A percentile compares a stretch with the other conserved stretches of the same genome.
These are phyloP conservation scores for Choristoneura rosaceana DNA, from an alignment of 2,888 invertebrate species.

Conservation along the genomic window DNA sequence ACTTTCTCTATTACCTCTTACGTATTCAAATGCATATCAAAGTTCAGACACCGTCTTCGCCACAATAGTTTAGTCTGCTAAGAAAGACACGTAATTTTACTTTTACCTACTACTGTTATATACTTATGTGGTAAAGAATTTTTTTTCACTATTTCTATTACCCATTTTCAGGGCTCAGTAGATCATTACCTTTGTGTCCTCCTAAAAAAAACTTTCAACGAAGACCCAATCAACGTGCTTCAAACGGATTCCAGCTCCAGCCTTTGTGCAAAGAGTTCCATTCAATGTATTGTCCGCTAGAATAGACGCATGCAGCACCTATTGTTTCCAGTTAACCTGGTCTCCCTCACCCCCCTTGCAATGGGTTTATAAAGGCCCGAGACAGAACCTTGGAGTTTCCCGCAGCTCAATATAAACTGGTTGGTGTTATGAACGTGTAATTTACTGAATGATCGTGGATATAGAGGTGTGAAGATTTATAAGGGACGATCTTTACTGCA, in stretches of 20 bases:
- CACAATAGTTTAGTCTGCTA: too few species aligned
- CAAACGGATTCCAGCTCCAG: conserved; percentile 46
- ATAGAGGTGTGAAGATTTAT: conserved; percentile 48
- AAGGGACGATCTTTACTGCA: conserved; percentile 43
- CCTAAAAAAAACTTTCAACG: conserved; percentile 23
- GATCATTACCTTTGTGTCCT: neutral
- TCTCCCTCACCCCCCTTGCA: conserved; percentile 37
- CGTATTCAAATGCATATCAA: too few species aligned
- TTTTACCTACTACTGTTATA: too few species aligned
- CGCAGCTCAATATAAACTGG: conserved; percentile 38
- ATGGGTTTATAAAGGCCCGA: neutral
- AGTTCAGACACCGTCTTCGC: too few species aligned
- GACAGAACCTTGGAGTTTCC: neutral
- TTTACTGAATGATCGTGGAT: conserved; percentile 48
- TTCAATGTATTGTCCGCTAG: conserved; percentile 54
- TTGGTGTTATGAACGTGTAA: conserved; percentile 45
- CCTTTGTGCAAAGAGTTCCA: conserved; percentile 51
- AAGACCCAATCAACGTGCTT: conserved; percentile 47
- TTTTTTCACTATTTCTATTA: too few species aligned
- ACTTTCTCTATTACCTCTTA: too few species aligned
- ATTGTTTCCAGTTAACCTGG: conserved; percentile 46
- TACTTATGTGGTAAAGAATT: too few species aligned
- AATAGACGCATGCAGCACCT: conserved; percentile 53
- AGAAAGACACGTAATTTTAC: too few species aligned
- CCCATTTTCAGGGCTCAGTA: neutral